Evolutionary conservation across 2,888 invertebrate species (phyloP), one percentile per base, ranked within the genome.

Genomic region (Erebia ligea): DNA sequence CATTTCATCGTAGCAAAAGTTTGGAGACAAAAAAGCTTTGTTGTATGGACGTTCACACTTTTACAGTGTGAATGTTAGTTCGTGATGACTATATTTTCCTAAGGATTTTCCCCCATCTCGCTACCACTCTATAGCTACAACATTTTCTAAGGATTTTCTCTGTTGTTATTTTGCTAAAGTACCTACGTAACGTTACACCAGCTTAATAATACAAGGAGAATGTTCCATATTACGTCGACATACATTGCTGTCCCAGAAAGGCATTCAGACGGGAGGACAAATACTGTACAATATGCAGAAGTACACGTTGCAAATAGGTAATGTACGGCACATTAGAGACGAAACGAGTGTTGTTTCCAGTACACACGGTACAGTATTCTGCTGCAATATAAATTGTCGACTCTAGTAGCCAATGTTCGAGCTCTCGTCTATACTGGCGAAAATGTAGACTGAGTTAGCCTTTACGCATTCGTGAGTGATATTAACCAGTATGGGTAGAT

Each of bases 161-260:
- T 42, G 19, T 21, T 42, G 19, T 54, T 66, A 57, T 56, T 66
- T 15, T 21, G 21, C 19, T 42, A 56, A 19, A 66, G 65, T 66
- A 34, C 34, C n/a, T 58, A 34, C 34, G 34, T 58, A 62, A 62
- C 62, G 62, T 66, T 42, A 56, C 56, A 64, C 56, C 56, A 57
- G 56, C 42, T 66, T 40, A 66, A 66, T 42, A 66, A 66, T 66
- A 66, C 65, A 56, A 66, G 65, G 56, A 45, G 56, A 56, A 45
- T 56, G 65, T 66, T 48, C 13, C 34, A 57, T 57, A 69, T 58
- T 58, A 21, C 25, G 68, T 25, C 63, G 63, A 57, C 69, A 48
- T 63, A 69, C 69, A 69, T 69, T 64, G 63, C 69, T 67, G 69
- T 21, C 67, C 58, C 40, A 67, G 72, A 72, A 72, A 72, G 63